Evolutionary conservation across 2,113 vertebrate genomes (phyloP).

Genomic region (Forbesichthys papilliferus): DNA sequence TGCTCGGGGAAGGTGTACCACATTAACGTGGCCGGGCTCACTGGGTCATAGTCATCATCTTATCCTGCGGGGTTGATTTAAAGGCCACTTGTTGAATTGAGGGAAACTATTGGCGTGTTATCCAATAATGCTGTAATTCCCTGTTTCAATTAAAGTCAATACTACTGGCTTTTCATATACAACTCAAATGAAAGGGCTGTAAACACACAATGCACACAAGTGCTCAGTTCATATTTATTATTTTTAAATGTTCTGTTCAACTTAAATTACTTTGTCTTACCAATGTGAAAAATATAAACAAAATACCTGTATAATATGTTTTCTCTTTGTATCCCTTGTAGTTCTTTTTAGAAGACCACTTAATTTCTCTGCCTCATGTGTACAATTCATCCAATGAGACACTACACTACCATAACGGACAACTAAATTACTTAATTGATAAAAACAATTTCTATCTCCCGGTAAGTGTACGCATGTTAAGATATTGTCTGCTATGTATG

Average conservation of each 20-base stretch:
- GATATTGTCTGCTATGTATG: background rate
- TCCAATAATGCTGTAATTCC: slow-evolving; percentile 50
- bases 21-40: slow-evolving; percentile 60
- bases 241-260: no score
- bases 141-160: slow-evolving; percentile 28
- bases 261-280: no score
- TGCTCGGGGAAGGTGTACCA: slow-evolving; percentile 52
- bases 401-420: slow-evolving; percentile 70
- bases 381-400: slow-evolving; percentile 87
- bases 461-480: slow-evolving; percentile 77
- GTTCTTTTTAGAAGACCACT: slow-evolving; percentile 89
- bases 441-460: slow-evolving; percentile 93
- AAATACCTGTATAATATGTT: slow-evolving; percentile 2
- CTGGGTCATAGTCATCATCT: slow-evolving; percentile 49
- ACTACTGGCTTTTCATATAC: slow-evolving; percentile 26
- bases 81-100: slow-evolving; percentile 58
- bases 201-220: slow-evolving; percentile 1
- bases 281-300: no score
- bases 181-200: slow-evolving; percentile 1
- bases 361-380: slow-evolving; percentile 61
- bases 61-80: slow-evolving; percentile 51
- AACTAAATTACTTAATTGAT: slow-evolving; percentile 75
- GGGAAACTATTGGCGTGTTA: slow-evolving; percentile 51
- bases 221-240: slow-evolving; percentile 12
- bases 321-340: slow-evolving; percentile 55